Conservation (phyloP, 2,888 invertebrate genomes). For the Drosophila falleni region DNA sequence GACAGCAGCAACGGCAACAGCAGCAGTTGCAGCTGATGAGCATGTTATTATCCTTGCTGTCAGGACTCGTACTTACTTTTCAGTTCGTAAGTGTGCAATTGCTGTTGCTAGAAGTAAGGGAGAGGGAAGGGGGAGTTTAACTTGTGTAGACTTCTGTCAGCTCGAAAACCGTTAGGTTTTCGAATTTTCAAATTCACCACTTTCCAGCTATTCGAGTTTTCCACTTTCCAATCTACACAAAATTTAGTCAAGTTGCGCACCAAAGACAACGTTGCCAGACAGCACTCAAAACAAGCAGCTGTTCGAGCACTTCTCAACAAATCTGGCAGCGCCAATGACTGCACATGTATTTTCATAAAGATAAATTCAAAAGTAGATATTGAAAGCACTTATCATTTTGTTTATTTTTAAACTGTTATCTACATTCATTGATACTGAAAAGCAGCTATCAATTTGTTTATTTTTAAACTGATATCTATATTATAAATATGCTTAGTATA, state of each 20-base stretch:
- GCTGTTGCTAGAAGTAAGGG: background rate
- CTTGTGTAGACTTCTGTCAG: constrained; percentile 26
- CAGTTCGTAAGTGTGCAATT: background rate
- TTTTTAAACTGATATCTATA: background rate
- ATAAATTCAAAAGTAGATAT: too few species aligned
- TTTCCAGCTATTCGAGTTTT: constrained; percentile 5
- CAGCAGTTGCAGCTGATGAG: background rate
- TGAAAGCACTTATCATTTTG: too few species aligned
- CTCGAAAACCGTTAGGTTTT: constrained; percentile 42
- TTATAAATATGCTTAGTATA: background rate
- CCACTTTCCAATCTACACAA: constrained; percentile 36
- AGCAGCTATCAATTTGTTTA: too few species aligned
- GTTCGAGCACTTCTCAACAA: background rate
- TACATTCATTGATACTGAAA: background rate
- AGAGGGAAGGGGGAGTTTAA: background rate
- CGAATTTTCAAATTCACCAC: constrained; percentile 10
- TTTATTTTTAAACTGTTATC: too few species aligned
- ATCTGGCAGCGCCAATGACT: background rate
- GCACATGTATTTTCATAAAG: too few species aligned
- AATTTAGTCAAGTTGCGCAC: background rate
- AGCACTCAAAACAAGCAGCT: constrained; percentile 18
- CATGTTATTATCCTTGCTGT: constrained; percentile 24
- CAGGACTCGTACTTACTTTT: constrained; percentile 5
- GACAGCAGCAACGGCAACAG: constrained; percentile 1
- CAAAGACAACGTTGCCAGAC: constrained; percentile 24